Percentiles rank a stretch among this genome's conserved stretches.
These are phyloP conservation scores for Acyrthosiphon pisum DNA, from an alignment of 1,140 invertebrate genomes.

Conservation along the genomic window DNA sequence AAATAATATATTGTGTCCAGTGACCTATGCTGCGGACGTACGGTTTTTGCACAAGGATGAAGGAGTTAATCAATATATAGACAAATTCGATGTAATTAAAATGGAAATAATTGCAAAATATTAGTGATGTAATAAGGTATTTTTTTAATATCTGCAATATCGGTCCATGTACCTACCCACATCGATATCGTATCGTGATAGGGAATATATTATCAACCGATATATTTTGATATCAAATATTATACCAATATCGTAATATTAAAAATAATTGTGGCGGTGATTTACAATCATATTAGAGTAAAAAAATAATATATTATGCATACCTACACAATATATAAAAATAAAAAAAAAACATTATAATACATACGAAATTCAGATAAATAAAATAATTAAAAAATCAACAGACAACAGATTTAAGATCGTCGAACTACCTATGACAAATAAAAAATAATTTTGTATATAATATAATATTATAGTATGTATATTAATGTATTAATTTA, in stretches of 20 bases:
- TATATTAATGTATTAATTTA: no score
- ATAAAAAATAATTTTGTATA: no score
- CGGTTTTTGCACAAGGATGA: not conserved
- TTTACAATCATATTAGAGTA: no score
- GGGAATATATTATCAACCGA: not conserved
- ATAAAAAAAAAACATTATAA: not conserved
- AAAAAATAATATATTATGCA: not conserved
- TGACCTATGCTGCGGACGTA: not conserved
- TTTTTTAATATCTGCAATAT: not conserved
- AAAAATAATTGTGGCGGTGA: not conserved
- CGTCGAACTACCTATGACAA: no score
- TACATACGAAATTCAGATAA: not conserved
- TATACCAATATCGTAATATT: not conserved
- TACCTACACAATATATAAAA: no score
- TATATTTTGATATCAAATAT: not conserved
- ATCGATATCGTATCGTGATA: no score
- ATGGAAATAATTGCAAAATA: not conserved
- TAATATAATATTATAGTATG: no score
- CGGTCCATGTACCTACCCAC: no score
- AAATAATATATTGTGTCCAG: not conserved
- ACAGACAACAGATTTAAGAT: no score
- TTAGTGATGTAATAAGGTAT: not conserved
- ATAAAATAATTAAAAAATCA: not conserved
- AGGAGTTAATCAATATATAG: not conserved
- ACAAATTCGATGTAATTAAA: not conserved